Evolutionary conservation across 2,888 invertebrate species (phyloP).

Genomic region (Calliphora vomitoria): DNA sequence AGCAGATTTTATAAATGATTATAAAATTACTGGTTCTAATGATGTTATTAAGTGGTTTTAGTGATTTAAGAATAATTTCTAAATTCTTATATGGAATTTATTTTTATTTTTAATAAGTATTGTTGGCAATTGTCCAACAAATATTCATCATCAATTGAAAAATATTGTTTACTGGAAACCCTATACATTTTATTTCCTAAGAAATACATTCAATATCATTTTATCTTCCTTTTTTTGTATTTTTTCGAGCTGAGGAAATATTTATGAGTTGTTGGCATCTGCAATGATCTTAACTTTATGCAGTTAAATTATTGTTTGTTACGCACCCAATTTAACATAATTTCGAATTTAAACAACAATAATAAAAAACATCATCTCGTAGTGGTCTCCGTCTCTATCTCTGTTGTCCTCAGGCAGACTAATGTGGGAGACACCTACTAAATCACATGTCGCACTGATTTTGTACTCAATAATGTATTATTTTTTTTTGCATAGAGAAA

Average conservation of each 20-base stretch:
- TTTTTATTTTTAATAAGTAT: too few species aligned
- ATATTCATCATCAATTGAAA: too few species aligned
- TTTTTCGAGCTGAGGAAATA: conserved; percentile 37
- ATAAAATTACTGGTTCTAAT: too few species aligned
- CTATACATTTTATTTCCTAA: background rate
- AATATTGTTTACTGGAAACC: conserved; percentile 36
- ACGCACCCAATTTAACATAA: conserved; percentile 75
- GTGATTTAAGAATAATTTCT: too few species aligned
- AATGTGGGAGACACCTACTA: conserved; percentile 54
- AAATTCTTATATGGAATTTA: too few species aligned
- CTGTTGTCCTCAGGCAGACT: conserved; percentile 15
- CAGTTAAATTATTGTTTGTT: conserved; percentile 70
- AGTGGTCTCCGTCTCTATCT: background rate
- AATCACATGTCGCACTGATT: conserved; percentile 28
- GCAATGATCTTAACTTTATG: conserved; percentile 68
- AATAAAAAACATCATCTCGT: conserved; percentile 54
- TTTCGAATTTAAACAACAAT: conserved; percentile 60
- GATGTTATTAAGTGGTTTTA: too few species aligned
- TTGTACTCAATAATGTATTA: background rate
- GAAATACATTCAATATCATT: background rate
- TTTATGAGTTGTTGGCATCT: conserved; percentile 72
- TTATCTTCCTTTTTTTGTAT: conserved; percentile 1
- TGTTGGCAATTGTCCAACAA: too few species aligned
- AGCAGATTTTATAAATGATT: too few species aligned
- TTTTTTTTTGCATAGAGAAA: conserved; percentile 83